phyloP scores from a whole-genome alignment of 2,888 invertebrate genomes.

The Zygogramma bicolorata region DNA sequence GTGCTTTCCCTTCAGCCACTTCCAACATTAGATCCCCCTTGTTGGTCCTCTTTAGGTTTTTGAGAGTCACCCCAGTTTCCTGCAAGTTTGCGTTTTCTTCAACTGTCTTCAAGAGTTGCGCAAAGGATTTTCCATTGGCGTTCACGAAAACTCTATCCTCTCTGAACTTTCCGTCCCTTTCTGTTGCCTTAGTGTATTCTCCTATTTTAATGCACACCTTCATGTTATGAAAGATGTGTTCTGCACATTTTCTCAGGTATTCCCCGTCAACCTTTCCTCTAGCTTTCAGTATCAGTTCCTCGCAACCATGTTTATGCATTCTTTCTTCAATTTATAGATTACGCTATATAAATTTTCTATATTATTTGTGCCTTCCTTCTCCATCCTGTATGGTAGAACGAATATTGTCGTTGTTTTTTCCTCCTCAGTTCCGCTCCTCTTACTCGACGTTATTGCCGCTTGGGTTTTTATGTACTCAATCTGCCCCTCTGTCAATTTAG shows the following conservation, averaged over 20 bases:
- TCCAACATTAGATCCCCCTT: slow-evolving; percentile 17
- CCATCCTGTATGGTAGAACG: not conserved
- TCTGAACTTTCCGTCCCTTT: not conserved
- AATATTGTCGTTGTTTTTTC: not conserved
- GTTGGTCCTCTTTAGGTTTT: slow-evolving; percentile 1
- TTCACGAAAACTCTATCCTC: slow-evolving; percentile 8
- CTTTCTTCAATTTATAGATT: not conserved
- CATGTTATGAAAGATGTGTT: too few relatives aligned
- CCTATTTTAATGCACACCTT: not conserved
- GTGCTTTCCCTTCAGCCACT: not conserved
- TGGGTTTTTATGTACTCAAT: slow-evolving; percentile 1
- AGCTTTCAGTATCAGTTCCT: not conserved
- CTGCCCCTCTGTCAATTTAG: not conserved
- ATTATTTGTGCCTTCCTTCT: not conserved
- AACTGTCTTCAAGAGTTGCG: too few relatives aligned
- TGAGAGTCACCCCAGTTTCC: too few relatives aligned
- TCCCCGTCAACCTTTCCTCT: not conserved
- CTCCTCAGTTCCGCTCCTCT: not conserved
- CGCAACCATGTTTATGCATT: not conserved
- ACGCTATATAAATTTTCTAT: not conserved
- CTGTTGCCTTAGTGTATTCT: not conserved
- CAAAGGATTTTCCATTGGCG: too few relatives aligned
- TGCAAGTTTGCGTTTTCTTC: too few relatives aligned
- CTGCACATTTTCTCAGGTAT: not conserved
- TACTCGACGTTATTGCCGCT: not conserved